phyloP scores from a whole-genome alignment of 1,140 invertebrate genomes.

The Solenopsis invicta region DNA sequence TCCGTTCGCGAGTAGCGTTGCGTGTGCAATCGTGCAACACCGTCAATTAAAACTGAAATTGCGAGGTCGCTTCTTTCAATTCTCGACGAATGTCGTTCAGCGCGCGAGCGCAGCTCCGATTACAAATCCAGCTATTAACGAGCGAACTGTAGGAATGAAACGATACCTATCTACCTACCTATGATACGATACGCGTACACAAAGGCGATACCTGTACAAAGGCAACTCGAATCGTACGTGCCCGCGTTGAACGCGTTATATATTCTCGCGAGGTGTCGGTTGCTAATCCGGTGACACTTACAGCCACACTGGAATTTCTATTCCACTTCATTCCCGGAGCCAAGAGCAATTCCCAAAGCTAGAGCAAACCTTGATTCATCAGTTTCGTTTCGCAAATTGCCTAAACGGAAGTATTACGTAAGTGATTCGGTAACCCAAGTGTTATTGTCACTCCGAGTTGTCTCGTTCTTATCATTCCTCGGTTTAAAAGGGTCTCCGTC shows the following conservation, averaged over 20 bases:
- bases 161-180: not conserved
- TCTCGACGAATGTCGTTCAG: not conserved
- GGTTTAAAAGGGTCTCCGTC: not conserved
- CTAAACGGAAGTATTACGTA: not conserved
- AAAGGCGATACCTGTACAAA: conserved; percentile 30
- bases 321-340: not conserved
- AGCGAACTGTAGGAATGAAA: conserved; percentile 30
- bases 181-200: not conserved
- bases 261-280: conserved; percentile 21
- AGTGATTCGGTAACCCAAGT: not conserved
- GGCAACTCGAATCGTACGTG: conserved; percentile 19
- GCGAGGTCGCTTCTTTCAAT: not conserved
- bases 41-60: conserved; percentile 27
- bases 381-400: conserved; percentile 5
- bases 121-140: conserved; percentile 50
- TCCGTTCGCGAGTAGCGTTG: not conserved
- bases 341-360: not conserved
- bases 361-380: not conserved
- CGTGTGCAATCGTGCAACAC: not conserved
- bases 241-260: not conserved
- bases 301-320: not conserved
- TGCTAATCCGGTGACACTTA: conserved; percentile 28
- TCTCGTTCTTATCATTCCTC: not conserved
- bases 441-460: not conserved
- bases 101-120: conserved; percentile 12